Evolutionary conservation across 2,888 invertebrate genomes (phyloP), one percentile per base, ranked within the genome.

Genomic region (Meloe dianella): DNA sequence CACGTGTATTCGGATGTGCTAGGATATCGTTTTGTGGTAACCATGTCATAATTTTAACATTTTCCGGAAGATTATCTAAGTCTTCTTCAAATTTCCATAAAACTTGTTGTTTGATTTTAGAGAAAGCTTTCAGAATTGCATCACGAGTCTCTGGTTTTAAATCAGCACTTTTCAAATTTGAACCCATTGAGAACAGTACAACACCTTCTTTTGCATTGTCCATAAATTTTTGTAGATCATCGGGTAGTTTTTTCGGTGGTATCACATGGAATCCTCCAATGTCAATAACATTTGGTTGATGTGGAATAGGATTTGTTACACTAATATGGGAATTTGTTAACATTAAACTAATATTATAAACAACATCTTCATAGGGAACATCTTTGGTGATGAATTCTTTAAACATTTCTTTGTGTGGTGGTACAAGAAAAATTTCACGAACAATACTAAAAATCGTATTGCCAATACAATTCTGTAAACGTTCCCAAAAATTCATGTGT

Each of bases 261-360:
- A 75, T 60, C 9, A 80, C 70, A 57, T 89, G 89, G 58, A 85
- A 74, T 56, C 89, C 89, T 12, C 88, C 89, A 60, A 89, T 83
- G 75, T 88, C 86, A 1, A 88, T 79, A 68, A 87, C 82, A 75
- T 86, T 87, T 0, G 89, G 88, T 3, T 87, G 82, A 51, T 85
- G 81, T 0, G 88, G 87, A 17, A 81, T 77, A 0, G 87, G 82
- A 5, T 79, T 70, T 61, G 85, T 84, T 64, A 86, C 83, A 77
- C 86, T 86, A 57, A 84, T 85, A 74, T 89, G 88, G 0, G 79
- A 78, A 65, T 81, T 81, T 12, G 78, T 38, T 5, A 82, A 63
- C 5, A 79, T 69, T 60, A 82, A 65, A 5, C 79, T 78, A 0
- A 71, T 72, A 60, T 80, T 78, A 67, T 75, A 68, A 7, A 72